Evolutionary conservation across 2,888 invertebrate genomes (phyloP).

Genomic region (Cyaniris semiargus): DNA sequence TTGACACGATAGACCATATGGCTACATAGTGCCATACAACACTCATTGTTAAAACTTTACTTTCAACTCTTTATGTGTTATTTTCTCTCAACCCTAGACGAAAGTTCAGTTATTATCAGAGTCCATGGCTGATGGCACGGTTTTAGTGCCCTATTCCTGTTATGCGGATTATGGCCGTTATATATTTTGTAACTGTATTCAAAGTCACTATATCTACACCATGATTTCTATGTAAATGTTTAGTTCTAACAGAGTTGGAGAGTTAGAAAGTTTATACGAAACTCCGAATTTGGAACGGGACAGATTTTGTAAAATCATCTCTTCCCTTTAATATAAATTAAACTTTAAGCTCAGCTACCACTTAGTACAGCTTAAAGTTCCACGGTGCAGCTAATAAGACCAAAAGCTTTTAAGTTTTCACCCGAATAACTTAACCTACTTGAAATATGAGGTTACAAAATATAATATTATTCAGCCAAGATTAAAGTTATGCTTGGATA

Average conservation of each 20-base stretch:
- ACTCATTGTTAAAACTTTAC: no score
- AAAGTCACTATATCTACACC: no score
- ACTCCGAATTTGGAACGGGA: background rate
- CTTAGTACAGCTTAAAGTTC: slow-evolving; percentile 17
- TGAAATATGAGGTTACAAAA: slow-evolving; percentile 1
- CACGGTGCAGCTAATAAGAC: slow-evolving; percentile 1
- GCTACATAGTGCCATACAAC: no score
- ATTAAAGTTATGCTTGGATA: background rate
- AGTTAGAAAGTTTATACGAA: background rate
- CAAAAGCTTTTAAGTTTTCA: slow-evolving; percentile 29
- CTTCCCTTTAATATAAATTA: slow-evolving; percentile 6
- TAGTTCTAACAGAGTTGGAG: background rate
- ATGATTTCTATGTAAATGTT: no score
- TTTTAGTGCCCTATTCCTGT: no score
- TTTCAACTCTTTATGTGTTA: no score
- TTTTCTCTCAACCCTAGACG: no score
- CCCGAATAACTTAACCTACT: slow-evolving; percentile 11
- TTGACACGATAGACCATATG: no score
- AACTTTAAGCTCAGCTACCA: slow-evolving; percentile 3
- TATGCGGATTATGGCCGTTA: no score
- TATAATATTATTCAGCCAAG: background rate
- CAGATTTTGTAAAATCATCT: background rate
- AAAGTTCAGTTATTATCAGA: no score
- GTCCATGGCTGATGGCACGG: no score
- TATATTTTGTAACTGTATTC: no score